Evolutionary conservation across 2,797 vertebrate species (phyloP), one percentile per base, ranked within the genome.

Genomic region (Synanceia verrucosa): DNA sequence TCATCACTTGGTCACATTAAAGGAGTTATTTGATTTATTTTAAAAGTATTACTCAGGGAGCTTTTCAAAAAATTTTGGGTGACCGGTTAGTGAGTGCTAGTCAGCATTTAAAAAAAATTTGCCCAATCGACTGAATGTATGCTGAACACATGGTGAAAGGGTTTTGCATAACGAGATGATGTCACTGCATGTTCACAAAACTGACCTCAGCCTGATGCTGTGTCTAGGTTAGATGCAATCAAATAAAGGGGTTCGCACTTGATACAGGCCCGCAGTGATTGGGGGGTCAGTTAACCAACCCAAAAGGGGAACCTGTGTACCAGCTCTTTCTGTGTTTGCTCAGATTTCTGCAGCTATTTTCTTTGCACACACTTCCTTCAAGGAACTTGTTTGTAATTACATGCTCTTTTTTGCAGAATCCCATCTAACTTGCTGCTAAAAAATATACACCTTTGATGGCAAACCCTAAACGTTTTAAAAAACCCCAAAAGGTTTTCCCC

Each of bases 221-320:
- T 55, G 58, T 66, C 31, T 4, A 26, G 67, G 24, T 43, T 62
- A 29, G 78, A 24, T 43, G 89, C 73, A 90, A 87, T 86, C 65
- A 84, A 84, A 92, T 83, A 79, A 70, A 80, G 90, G 78, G 90
- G n/a, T n/a, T 64, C n/a, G 67, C 7, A 18, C 43, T 48, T 78
- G 85, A 87, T 86, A 77, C 82, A 64, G 67, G 77, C 62, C 84
- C 61, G n/a, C n/a, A n/a, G n/a, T n/a, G n/a, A n/a, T n/a, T 75
- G 55, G 46, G 77, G 39, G 51, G 72, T 62, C 43, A 28, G 13
- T 59, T 67, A 65, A 65, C 56, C 69, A 44, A 68, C 50, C n/a
- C n/a, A n/a, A 37, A 59, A 19, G n/a, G 4, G 0, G 60, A 64
- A 71, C 69, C 34, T 2, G 31, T 41, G 82, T 63, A 9, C 69